Conservation (phyloP, 2,113 vertebrate genomes). For the Burhinus bistriatus region DNA sequence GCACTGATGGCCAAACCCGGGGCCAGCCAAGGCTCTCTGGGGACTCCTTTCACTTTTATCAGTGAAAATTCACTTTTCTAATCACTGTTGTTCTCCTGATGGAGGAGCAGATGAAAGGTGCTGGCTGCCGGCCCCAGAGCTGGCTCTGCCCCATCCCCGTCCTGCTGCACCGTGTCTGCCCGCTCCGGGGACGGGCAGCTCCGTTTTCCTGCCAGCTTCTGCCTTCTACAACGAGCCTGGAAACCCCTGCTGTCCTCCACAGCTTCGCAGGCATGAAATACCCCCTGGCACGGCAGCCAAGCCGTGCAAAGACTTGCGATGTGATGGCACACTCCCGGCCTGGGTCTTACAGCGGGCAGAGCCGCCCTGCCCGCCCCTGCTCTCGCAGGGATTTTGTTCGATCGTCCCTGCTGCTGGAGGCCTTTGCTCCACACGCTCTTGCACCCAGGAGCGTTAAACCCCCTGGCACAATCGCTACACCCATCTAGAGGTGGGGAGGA, state of each 20-base stretch:
- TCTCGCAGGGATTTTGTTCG: neutral
- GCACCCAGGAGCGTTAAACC: neutral
- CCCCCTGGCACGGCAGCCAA: neutral
- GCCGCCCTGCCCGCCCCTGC: neutral
- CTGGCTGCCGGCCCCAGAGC: neutral
- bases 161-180: neutral
- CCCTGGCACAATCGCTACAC: neutral
- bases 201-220: neutral
- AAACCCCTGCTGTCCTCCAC: neutral
- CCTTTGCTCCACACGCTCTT: neutral
- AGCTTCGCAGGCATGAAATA: neutral
- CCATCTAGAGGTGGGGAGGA: neutral
- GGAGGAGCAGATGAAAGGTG: neutral
- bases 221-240: neutral
- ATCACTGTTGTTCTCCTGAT: neutral
- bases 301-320: neutral
- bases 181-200: neutral
- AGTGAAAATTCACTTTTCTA: neutral
- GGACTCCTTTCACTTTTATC: neutral
- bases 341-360: neutral
- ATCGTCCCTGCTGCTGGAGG: neutral
- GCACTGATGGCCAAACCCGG: neutral
- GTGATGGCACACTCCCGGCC: neutral
- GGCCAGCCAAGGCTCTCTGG: rapidly evolving
- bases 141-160: neutral